Evolutionary conservation across 2,888 invertebrate genomes (phyloP), one percentile per base, ranked within the genome.

Genomic region (Asteroscopus sphinx): DNA sequence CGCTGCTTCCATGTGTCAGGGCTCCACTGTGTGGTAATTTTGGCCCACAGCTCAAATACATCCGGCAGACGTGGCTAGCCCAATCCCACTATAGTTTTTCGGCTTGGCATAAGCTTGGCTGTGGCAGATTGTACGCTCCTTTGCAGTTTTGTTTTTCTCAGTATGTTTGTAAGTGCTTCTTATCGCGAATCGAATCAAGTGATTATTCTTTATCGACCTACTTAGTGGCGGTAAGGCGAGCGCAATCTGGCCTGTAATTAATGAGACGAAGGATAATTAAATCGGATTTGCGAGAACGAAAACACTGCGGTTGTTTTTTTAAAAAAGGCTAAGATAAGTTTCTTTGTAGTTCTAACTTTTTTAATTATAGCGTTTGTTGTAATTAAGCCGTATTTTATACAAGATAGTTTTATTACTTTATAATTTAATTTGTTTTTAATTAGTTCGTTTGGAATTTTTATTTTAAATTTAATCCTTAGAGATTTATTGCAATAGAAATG

Each of bases 171-270:
- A 6, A 6, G 13, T 7, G 4, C 2, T 13, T n/a, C 6, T 37
- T 36, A 9, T 16, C 6, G 12, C 0, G 12, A 15, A n/a, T 26
- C 13, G 9, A 42, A 16, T 17, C 0, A 3, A 68, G n/a, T 40
- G 0, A 17, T 28, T 3, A 5, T 53, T 33, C 63, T 48, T 3
- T 1, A 26, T 44, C 0, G 0, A 7, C 2, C 15, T 52, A 0
- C 32, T 8, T 60, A 71, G 68, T 73, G 78, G 73, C 8, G 21
- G 12, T 13, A 52, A 52, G 77, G 79, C 77, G 78, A 68, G 76
- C 77, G 77, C 83, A 85, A 85, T 88, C 85, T 84, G 79, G 73
- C 66, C 80, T 71, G 82, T 87, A 86, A 88, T 89, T 89, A 90
- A 89, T 87, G 87, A 84, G 83, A 68, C 73, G 69, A 56, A 65